Evolutionary conservation across 64 coral and sea anemone genomes (phyloP), one percentile per base, ranked within the genome.

Genomic region (Stichodactyla helianthus): DNA sequence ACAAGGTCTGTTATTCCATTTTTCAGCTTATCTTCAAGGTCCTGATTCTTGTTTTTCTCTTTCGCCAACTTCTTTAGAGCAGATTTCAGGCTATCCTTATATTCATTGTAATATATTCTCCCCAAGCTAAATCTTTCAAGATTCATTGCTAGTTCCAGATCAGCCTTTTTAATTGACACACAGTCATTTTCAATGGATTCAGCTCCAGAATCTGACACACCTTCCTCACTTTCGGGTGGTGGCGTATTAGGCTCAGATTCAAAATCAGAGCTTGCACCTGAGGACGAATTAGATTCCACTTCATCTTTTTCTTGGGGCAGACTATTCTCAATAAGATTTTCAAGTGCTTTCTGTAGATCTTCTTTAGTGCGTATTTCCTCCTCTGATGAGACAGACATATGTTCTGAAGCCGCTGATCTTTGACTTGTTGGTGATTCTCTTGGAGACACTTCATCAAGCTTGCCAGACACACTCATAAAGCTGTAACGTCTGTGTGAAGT

Each of bases 31-130:
- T 90, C 89, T 86, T 97, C 91, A 8, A 92, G 51, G 16, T 85
- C 85, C 57, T 86, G 81, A 28, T 71, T 54, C 59, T 88, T 53
- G 16, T 87, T 87, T 23, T 83, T 97, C 10, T 50, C 80, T 65
- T 88, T 89, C 12, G 52, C 82, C 62, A 97, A 62, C 85, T 97
- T 97, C 57, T 59, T 83, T 52, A 93, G 68, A 5, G 91, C 91
- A 44, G 79, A 90, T 31, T 53, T 79, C 5, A 97, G 83, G 4
- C 84, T 89, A 70, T 93, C 94, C 60, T 87, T 93, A 71, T 93
- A 97, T 65, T 97, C 94, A 60, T 83, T 87, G 63, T 97, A 88
- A 83, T 97, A 97, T 35, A 97, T 82, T 85, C 94, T 97, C 20
- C 91, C 86, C 6, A 97, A 85, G 53, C 88, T 88, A 50, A 97